Evolutionary conservation across 1,140 invertebrate species (phyloP).

Genomic region (Drosophila hydei): DNA sequence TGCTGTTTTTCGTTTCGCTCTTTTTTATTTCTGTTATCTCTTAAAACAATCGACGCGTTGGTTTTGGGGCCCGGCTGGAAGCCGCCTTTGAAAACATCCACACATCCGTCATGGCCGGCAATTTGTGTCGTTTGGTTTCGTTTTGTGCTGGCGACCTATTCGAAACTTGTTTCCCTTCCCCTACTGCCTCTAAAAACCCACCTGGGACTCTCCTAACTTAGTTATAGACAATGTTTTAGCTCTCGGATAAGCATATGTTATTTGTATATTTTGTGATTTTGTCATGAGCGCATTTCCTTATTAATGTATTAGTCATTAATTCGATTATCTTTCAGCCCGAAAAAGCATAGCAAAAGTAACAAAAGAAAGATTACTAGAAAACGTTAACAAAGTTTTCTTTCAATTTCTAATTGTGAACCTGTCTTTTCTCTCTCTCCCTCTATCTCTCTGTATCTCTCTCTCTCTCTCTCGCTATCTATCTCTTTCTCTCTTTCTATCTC

Average conservation of each 20-base stretch:
- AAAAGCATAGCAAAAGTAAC: neutral
- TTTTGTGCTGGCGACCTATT: slow-evolving; percentile 34
- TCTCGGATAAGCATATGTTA: slow-evolving; percentile 3
- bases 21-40: slow-evolving; percentile 35
- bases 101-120: slow-evolving; percentile 66
- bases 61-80: slow-evolving; percentile 15
- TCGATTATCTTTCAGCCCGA: neutral
- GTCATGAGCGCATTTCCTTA: neutral
- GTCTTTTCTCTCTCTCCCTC: no score
- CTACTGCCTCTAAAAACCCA: neutral
- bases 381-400: no score
- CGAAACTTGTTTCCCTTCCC: neutral
- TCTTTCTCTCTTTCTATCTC: neutral
- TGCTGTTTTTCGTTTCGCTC: neutral
- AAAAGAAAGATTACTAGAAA: no score
- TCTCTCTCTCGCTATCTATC: no score
- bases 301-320: slow-evolving; percentile 8
- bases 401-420: no score
- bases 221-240: slow-evolving; percentile 5
- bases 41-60: slow-evolving; percentile 48
- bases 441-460: no score
- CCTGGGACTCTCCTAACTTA: neutral
- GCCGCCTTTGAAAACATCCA: slow-evolving; percentile 50
- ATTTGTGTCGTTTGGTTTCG: slow-evolving; percentile 56
- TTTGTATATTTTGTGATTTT: neutral